Base-by-base conservation (phyloP, 2,888 invertebrate species). In the Scaptomyza tumidula region DNA sequence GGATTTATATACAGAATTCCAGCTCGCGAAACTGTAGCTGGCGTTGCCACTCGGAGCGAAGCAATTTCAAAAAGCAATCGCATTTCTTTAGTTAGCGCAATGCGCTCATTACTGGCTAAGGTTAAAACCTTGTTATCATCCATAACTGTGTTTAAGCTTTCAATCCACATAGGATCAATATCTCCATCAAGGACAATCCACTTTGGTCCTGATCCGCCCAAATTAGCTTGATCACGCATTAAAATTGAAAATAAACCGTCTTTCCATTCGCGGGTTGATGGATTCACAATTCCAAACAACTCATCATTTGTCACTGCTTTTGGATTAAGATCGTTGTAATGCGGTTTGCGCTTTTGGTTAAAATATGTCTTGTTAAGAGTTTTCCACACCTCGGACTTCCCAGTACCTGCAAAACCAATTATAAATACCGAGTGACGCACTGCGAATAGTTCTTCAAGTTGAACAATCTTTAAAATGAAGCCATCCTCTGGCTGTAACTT, bases 91-190 rank as follows among this genome's bases (percentile, higher is more conserved):
- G 97, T 98, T 55, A 98, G 92, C 0, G 98, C 97, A 63, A 98
- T 98, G 58, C 98, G 94, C 92, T 98, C 98, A 89, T 98, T 98
- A 91, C 98, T 98, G 6, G 98, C 98, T 79, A 98, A 92, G 0
- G 98, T 98, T 72, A 98, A 91, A 6, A 95, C 96, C 93, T 98
- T 98, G 91, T 98, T 98, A 90, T 98, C 98, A 91, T 98, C 98
- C 98, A 98, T 98, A 16, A 98, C 95, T 3, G 98, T 98, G 90
- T 98, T 98, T 31, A 98, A 93, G 35, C 98, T 98, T 92, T 98
- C 98, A 88, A 98, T 98, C 98, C 98, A 98, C 98, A 98, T 98
- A 1, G 98, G 98, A 93, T 98, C 98, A 81, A 98, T 98, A 90
- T 98, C 98, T 16, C 98, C 98, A 91, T 98, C 98, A 49, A 98